Conservation (phyloP, 1,140 invertebrate species). For the Nephila pilipes region DNA sequence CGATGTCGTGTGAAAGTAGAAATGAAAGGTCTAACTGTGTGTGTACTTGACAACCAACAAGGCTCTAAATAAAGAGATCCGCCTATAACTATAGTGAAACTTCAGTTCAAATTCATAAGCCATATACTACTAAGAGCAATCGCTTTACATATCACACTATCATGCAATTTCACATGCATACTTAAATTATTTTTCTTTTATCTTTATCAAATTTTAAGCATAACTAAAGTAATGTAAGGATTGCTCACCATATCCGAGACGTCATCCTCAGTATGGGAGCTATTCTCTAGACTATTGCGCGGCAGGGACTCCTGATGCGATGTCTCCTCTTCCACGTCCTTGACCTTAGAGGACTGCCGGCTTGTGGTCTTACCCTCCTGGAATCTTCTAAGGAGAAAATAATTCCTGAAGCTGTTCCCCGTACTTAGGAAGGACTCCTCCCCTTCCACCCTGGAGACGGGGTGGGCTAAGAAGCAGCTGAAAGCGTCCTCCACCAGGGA, state of each 20-base stretch:
- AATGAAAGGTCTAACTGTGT: no score
- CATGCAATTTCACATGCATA: no score
- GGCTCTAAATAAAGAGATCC: no score
- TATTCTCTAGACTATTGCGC: constrained; percentile 41
- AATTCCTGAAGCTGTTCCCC: constrained; percentile 62
- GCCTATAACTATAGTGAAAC: no score
- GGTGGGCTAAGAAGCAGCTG: constrained; percentile 62
- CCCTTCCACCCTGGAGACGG: constrained; percentile 47
- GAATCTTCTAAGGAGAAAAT: constrained; percentile 50
- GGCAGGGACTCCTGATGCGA: constrained; percentile 11
- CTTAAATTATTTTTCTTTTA: not conserved
- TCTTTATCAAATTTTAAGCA: not conserved
- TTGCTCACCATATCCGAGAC: constrained; percentile 43
- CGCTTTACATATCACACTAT: no score
- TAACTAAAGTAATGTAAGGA: not conserved
- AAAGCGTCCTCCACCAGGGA: constrained; percentile 80
- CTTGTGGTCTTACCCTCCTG: constrained; percentile 12
- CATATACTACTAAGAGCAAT: no score
- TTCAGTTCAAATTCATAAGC: no score
- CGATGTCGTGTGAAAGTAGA: no score
- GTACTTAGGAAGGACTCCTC: constrained; percentile 58
- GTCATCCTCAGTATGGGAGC: constrained; percentile 54
- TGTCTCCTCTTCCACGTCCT: constrained; percentile 38
- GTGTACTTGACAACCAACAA: no score
- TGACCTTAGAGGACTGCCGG: constrained; percentile 51